Percentiles rank a stretch among this genome's conserved stretches.
Conservation (phyloP, 2,113 vertebrate species). For the Pedionomus torquatus region DNA sequence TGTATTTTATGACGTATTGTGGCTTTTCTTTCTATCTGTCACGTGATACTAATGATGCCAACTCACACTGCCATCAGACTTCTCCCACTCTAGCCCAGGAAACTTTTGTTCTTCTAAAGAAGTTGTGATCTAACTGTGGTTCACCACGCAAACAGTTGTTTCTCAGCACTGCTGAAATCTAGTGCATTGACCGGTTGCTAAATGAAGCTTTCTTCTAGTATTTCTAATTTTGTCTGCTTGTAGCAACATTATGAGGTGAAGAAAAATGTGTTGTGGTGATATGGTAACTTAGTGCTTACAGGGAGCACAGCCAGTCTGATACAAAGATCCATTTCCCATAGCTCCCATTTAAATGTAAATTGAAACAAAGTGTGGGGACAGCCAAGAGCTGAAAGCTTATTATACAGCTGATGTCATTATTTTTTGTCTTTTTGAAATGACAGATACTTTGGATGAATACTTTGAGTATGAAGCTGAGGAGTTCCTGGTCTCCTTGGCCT, state of each 20-base stretch:
- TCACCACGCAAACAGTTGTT: neutral
- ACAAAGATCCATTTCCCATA: neutral
- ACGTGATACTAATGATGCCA: neutral
- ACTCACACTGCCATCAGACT: neutral
- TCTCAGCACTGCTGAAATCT: neutral
- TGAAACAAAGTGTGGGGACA: neutral
- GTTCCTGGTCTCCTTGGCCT: conserved; percentile 93
- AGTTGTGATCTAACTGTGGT: neutral
- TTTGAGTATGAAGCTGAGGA: conserved; percentile 98
- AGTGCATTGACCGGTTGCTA: neutral
- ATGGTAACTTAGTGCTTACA: neutral
- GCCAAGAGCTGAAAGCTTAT: neutral
- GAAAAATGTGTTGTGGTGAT: neutral
- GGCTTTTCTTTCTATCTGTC: neutral
- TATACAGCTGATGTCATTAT: neutral
- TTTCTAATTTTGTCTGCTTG: neutral
- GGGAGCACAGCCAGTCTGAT: neutral
- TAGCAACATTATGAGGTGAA: neutral
- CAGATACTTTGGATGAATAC: conserved; percentile 93
- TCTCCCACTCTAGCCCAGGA: neutral
- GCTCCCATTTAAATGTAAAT: neutral
- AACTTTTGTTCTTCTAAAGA: neutral
- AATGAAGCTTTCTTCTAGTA: neutral
- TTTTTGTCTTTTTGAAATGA: conserved; percentile 1
- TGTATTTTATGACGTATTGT: neutral